Base-by-base conservation (phyloP, 2,888 invertebrate species). In the Synergus japonicus region DNA sequence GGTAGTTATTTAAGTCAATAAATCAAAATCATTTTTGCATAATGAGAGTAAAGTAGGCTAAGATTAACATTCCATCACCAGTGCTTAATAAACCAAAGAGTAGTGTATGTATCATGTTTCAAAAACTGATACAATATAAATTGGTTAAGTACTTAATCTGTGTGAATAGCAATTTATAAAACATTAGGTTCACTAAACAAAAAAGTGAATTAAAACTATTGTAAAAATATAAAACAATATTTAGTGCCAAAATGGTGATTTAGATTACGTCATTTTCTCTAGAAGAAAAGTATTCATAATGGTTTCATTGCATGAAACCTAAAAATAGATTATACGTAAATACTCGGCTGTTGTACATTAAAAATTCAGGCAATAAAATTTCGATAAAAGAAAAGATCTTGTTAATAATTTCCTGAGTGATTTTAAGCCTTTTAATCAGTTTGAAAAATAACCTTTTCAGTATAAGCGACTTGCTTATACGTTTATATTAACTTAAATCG, bases 61-160 rank as follows among this genome's bases (percentile, higher is more conserved):
- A 60, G 9, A 60, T 60, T 22, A 4, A 54, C 73, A 73, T 73
- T 73, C 73, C 73, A 37, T 49, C 13, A 46, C 43, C 41, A 18
- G 67, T 73, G 73, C n/a, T 54, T 73, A 37, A 15, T 37, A 4
- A 22, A 22, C 49, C 65, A 65, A 65, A 41, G 41, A 60, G 12
- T 12, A 60, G 22, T 22, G 22, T 60, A 18, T 37, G 64, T 64
- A 65, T 37, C 8, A 43, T n/a, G 15, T 64, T 65, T 65, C 65
- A 41, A n/a, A 65, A 64, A 64, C 29, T 41, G 18, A 60, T 22
- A 4, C 4, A 60, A 41, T 64, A 15, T 37, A 15, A 65, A 43
- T 65, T 41, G 41, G 8, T 41, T 18, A 65, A 41, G 65, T 41
- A 41, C 41, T n/a, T 65, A 64, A 0, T n/a, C 15, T 65, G 9